Evolutionary conservation across 2,888 invertebrate genomes (phyloP), one percentile per base, ranked within the genome.

Genomic region (Xiphydria camelus): DNA sequence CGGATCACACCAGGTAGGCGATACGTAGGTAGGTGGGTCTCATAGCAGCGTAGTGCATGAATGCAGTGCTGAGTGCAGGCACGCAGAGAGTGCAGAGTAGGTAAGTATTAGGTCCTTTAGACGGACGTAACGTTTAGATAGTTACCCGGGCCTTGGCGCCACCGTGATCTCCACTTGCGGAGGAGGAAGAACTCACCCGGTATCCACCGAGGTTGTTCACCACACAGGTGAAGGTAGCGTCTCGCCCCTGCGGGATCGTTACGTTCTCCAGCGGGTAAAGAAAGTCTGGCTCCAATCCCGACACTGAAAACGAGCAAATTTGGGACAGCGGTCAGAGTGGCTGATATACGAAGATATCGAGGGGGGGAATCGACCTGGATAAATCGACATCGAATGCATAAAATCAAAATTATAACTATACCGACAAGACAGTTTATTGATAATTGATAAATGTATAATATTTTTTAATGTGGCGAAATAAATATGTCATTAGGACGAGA

Each of bases 201-300:
- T 80, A 84, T 81, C 85, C 85, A 69, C 86, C 86, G 75, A 90
- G 84, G 82, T 90, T 88, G 81, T 88, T 89, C 70, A 90, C 89
- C 72, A 89, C 87, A 75, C 90, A 90, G 61, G 89, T 89, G 79
- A 90, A 89, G 75, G 87, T 86, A 62, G 89, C 89, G 79, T 90
- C 89, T 64, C 89, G 80, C 53, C 90, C 90, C 77, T 88, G 88
- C 54, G 89, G 83, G 66, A 90, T 87, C 57, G 90, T 90, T 77
- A 90, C 84, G 82, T 90, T 90, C 80, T 88, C 86, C 80, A 90
- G 77, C 33, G 89, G 87, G 66, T 84, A 85, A 61, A 85, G 79
- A 80, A 91, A 90, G 77, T 88, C 87, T 66, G 91, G 90, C 77
- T 88, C 89, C 78, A 87, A 83, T 75, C 87, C 87, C 84, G 83